Base-by-base conservation (phyloP, 2,113 vertebrate genomes). In the Hippocampus barbouri region DNA sequence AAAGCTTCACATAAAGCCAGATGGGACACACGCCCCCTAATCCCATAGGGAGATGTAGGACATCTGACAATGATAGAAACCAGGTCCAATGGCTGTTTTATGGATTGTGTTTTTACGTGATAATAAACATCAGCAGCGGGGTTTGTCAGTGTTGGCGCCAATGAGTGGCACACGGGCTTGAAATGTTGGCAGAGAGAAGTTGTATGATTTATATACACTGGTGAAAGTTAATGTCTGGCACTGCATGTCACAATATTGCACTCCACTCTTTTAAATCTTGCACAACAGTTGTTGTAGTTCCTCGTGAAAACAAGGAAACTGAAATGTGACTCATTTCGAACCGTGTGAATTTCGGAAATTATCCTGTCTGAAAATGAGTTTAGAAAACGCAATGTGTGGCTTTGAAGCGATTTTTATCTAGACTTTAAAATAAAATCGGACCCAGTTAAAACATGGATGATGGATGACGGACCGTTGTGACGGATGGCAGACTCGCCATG, bases 1-100 rank as follows among this genome's bases (percentile, higher is more conserved):
- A 70, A 73, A 2, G 6, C 43, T 49, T 79, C 12, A 0, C 68
- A 54, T 49, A 54, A 62, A 70, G 67, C 80, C 71, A 76, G 64
- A 83, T 73, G 25, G 71, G 27, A n/a, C 66, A 61, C 64, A 38
- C 65, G 3, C 65, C 5, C 41, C 51, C 16, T 80, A 68, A 83
- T 80, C 74, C 77, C 66, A 65, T 1, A 14, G 66, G 53, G 30
- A 1, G 56, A 76, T 63, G 38, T 60, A 43, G 62, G 75, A 25
- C 76, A 75, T 27, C 66, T 69, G 38, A 61, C 65, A 61, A 12
- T 40, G 14, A 51, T 27, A 30, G 43, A 73, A 56, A 51, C 8
- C 23, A 23, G 41, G 43, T 59, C 67, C 38, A 68, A 23, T 73
- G 63, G 65, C 38, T 51, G 8, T 53, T 20, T 15, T 15, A 65